Evolutionary conservation across 2,888 invertebrate genomes (phyloP), one percentile per base, ranked within the genome.

Genomic region (Rotaria socialis): DNA sequence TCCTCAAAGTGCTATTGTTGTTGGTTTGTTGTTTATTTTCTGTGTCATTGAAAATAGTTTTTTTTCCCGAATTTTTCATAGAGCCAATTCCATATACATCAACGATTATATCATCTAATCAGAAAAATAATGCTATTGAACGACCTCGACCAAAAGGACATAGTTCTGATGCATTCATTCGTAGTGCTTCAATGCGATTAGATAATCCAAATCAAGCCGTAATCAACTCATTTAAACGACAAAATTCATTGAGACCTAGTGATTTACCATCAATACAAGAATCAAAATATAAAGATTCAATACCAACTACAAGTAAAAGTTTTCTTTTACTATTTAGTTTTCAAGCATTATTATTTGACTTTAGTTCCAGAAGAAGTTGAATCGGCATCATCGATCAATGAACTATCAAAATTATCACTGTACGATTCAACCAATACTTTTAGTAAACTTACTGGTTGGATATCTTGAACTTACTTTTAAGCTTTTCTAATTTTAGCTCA

Each of bases 1-100:
- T 90, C 94, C 92, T 88, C 93, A 92, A 92, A 93, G 92, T 88
- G 92, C 35, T 35, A 67, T 67, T 19, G 19, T 67, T 35, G 16
- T 27, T 19, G 67, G 67, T 67, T 35, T 35, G 67, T 67, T 67
- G n/a, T n/a, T n/a, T n/a, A n/a, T 6, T 67, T 27, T 67, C 8
- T 55, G 1, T 55, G 50, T 55, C 4, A 55, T 22, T 52, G 2
- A 52, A 52, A 52, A 7, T 52, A 52, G 5, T 55, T 55, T 1
- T 19, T 55, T 55, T 55, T 55, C 5, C 6, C 2, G 8, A 0
- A 6, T 56, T 7, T 35, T 16, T 0, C 35, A 67, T 35, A 67
- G 67, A 35, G 24, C 35, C 67, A 67, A 67, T 35, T 19, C 35
- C 67, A 67, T 35, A 19, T 35, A 4, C 67, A 27, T 67, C 35